Evolutionary conservation across 1,140 invertebrate species (phyloP).

Genomic region (Rhagoletis pomonella): DNA sequence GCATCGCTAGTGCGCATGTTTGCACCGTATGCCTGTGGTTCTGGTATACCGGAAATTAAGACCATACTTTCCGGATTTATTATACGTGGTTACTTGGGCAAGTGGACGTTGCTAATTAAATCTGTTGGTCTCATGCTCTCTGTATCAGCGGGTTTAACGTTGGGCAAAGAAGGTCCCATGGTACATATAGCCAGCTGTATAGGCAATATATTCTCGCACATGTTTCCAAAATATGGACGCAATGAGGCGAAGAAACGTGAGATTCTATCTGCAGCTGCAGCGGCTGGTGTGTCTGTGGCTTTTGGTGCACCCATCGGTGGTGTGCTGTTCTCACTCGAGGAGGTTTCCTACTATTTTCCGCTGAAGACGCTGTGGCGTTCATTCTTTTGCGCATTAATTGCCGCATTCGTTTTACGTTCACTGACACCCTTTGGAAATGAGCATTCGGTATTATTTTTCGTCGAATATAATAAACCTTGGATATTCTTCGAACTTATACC

Average conservation of each 20-base stretch:
- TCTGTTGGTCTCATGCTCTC: slow-evolving; percentile 94
- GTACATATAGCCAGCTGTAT: slow-evolving; percentile 98
- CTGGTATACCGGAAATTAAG: slow-evolving; percentile 99
- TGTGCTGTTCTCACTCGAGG: slow-evolving; percentile 97
- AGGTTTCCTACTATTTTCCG: slow-evolving; percentile 99
- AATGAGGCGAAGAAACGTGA: slow-evolving; percentile 99
- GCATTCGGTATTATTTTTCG: slow-evolving; percentile 98
- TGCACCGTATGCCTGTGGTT: slow-evolving; percentile 99
- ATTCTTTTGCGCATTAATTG: slow-evolving; percentile 99
- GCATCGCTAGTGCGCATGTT: slow-evolving; percentile 97
- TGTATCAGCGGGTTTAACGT: slow-evolving; percentile 94
- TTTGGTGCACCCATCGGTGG: slow-evolving; percentile 99
- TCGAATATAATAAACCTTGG: slow-evolving; percentile 99
- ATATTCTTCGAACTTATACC: slow-evolving; percentile 98
- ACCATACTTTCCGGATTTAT: slow-evolving; percentile 99
- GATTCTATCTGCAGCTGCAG: slow-evolving; percentile 98
- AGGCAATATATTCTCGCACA: slow-evolving; percentile 98
- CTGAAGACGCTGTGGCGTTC: slow-evolving; percentile 99
- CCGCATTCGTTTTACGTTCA: slow-evolving; percentile 96
- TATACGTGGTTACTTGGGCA: slow-evolving; percentile 98
- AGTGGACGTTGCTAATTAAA: slow-evolving; percentile 99
- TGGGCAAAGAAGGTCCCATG: slow-evolving; percentile 99
- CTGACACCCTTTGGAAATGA: slow-evolving; percentile 99
- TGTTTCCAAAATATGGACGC: slow-evolving; percentile 99
- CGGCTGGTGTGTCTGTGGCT: slow-evolving; percentile 98